These are phyloP conservation scores for Gymnopithys bicolor DNA, from an alignment of 2,797 vertebrate genomes.

Conservation along the genomic window DNA sequence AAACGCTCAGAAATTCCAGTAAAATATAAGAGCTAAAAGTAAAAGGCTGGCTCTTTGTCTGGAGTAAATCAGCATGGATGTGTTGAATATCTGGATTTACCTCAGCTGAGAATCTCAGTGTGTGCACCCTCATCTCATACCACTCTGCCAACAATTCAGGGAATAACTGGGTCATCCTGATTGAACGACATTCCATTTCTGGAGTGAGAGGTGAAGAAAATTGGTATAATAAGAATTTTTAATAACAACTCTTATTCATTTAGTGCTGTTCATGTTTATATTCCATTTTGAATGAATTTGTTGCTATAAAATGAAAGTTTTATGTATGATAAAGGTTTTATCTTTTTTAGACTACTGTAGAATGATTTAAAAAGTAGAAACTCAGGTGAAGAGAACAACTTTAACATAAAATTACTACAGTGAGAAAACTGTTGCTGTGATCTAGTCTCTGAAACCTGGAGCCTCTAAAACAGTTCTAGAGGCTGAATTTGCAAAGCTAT, in stretches of 20 bases:
- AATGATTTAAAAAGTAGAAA: neutral
- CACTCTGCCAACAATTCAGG: rapidly evolving
- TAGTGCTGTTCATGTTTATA: neutral
- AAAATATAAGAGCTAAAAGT: conserved; percentile 8
- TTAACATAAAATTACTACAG: neutral
- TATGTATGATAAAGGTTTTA: neutral
- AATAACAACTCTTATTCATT: neutral
- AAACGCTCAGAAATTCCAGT: neutral
- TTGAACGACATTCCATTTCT: neutral
- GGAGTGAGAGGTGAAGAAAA: neutral
- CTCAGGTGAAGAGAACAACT: neutral
- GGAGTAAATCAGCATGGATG: neutral
- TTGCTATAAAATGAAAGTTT: neutral
- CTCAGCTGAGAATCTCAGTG: neutral
- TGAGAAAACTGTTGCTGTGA: neutral
- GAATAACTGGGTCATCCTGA: neutral
- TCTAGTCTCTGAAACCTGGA: neutral
- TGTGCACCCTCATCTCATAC: neutral
- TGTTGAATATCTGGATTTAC: neutral
- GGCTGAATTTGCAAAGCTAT: neutral
- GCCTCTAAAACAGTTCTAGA: neutral
- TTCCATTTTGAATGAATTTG: neutral
- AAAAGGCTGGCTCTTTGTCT: neutral
- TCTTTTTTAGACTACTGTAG: neutral
- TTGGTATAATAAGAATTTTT: neutral